Base-by-base conservation (phyloP, 23 tunicate genomes). In the Botrylloides violaceus region DNA sequence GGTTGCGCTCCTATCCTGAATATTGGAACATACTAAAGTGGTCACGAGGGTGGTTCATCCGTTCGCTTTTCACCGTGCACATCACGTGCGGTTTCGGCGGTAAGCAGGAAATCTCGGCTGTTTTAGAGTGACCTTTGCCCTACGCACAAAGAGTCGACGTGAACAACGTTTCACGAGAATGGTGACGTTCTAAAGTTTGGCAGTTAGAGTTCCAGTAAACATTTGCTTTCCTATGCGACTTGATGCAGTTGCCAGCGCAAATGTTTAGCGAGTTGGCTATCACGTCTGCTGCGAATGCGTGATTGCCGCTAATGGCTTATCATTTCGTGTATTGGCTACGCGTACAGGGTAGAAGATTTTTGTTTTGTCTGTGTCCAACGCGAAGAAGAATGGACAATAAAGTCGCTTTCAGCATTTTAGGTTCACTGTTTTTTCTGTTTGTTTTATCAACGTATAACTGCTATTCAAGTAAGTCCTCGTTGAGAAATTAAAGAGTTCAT, bases 361-460 rank as follows among this genome's bases (percentile, higher is more conserved):
- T 26, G 43, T 68, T 50, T 34, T 24, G 27, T 47, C 9, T 70
- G 59, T 25, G 70, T 19, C 32, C 18, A 31, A 68, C 1, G 60
- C 82, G 2, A 9, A 23, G 94, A 4, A 85, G 94, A 79, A 85
- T 85, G 94, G 79, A 79, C 38, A 75, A 85, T n/a, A 22, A 78
- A 34, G 7, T 85, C 6, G 94, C 84, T n/a, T 79, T 24, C 36
- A 34, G 61, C 53, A 31, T 79, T 9, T 76, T 85, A 2, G 81
- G 76, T 0, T 50, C 65, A 59, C 71, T 85, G 36, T 64, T 73
- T 12, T 20, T 85, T 2, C n/a, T 75, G 15, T 65, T 85, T 48
- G 39, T 85, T 1, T 49, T 32, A 23, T 47, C 81, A 30, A 71
- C 94, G 23, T 75, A 38, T 2, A 65, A 71, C 19, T 85, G 94